Evolutionary conservation across 2,888 invertebrate genomes (phyloP).

Genomic region (Leistus spinibarbis): DNA sequence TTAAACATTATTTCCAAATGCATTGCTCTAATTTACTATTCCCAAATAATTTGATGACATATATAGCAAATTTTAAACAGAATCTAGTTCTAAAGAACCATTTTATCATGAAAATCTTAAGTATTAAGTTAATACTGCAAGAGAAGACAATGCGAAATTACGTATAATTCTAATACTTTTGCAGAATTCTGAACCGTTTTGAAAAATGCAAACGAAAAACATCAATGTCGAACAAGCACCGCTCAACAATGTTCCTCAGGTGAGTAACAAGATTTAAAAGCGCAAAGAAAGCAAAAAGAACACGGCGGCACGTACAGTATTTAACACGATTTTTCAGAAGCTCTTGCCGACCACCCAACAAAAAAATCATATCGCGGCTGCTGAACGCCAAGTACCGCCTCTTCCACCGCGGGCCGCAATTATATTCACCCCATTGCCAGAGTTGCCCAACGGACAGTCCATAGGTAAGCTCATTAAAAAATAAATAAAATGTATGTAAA

Average conservation of each 20-base stretch:
- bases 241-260: constrained; percentile 46
- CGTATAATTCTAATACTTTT: constrained; percentile 20
- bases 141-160: too few species aligned
- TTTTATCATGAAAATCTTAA: too few species aligned
- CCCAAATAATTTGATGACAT: too few species aligned
- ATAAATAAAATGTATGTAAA: not conserved
- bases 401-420: constrained; percentile 52
- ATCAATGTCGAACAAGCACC: constrained; percentile 64
- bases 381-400: constrained; percentile 45
- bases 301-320: not conserved
- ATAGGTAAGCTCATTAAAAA: constrained; percentile 6
- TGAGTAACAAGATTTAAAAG: constrained; percentile 36
- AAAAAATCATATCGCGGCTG: constrained; percentile 21
- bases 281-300: not conserved
- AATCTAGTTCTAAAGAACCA: too few species aligned
- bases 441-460: constrained; percentile 6
- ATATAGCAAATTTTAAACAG: too few species aligned
- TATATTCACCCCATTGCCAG: constrained; percentile 49
- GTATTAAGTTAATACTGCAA: too few species aligned
- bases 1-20: too few species aligned
- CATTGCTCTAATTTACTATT: too few species aligned
- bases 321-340: constrained; percentile 11
- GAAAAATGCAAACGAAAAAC: constrained; percentile 68
- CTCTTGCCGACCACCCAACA: constrained; percentile 15
- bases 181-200: constrained; percentile 35